phyloP scores from a whole-genome alignment of 2,113 vertebrate species.

The Ceyx melanurus region DNA sequence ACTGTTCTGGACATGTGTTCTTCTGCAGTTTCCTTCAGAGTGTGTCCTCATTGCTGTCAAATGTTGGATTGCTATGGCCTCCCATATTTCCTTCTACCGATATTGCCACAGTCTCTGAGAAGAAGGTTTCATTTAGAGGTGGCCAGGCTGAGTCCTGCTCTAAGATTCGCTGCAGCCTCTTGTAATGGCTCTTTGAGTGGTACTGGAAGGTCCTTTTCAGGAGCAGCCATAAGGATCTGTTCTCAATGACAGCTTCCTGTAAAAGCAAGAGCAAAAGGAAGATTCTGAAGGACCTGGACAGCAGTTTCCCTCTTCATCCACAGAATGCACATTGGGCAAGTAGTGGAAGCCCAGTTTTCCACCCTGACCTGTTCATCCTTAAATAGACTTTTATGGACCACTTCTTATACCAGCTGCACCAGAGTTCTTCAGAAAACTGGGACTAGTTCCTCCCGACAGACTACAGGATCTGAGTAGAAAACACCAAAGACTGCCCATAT shows the following conservation, averaged over 20 bases:
- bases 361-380: not conserved
- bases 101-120: slow-evolving; percentile 18
- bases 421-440: not conserved
- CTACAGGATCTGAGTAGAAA: not conserved
- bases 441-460: not conserved
- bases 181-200: slow-evolving; percentile 74
- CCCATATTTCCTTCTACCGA: not conserved
- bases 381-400: not conserved
- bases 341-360: not conserved
- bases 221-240: slow-evolving; percentile 70
- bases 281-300: not conserved
- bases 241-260: slow-evolving; percentile 78
- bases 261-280: slow-evolving; percentile 33
- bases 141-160: slow-evolving; percentile 75
- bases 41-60: slow-evolving; percentile 67
- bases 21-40: slow-evolving; percentile 21
- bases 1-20: not conserved
- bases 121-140: slow-evolving; percentile 64
- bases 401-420: not conserved
- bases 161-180: slow-evolving; percentile 59
- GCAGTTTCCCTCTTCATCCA: not conserved
- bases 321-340: not conserved
- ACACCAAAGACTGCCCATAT: not conserved
- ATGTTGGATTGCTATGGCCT: slow-evolving; percentile 74
- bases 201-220: slow-evolving; percentile 70